Percentiles rank a stretch among this genome's conserved stretches.
Evolutionary conservation across 2,888 invertebrate genomes (phyloP).

Genomic region (Trimorus sp.): DNA sequence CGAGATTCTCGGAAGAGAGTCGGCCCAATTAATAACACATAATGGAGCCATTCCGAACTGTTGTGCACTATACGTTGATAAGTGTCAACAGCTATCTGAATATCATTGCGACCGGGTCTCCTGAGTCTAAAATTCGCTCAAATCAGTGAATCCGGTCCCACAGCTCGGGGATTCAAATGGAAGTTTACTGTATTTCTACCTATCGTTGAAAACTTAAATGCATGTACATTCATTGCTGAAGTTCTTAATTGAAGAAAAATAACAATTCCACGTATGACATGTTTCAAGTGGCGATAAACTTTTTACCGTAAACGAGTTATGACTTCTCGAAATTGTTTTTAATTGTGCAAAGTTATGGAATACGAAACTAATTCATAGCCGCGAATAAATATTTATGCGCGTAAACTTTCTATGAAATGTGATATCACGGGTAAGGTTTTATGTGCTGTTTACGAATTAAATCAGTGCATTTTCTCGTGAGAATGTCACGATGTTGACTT

Average conservation of each 20-base stretch:
- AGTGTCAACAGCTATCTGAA: conserved; percentile 57
- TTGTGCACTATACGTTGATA: conserved; percentile 43
- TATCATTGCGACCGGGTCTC: conserved; percentile 54
- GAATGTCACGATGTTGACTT: too few species aligned
- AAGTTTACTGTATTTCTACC: conserved; percentile 53
- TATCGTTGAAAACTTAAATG: conserved; percentile 41
- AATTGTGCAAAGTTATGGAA: too few species aligned
- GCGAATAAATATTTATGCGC: too few species aligned
- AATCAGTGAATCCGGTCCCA: conserved; percentile 49
- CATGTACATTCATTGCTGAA: conserved; percentile 41
- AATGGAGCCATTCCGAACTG: conserved; percentile 42
- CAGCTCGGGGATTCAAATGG: conserved; percentile 44
- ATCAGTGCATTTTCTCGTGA: too few species aligned
- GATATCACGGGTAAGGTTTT: too few species aligned
- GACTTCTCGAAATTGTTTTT: too few species aligned
- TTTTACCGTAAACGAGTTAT: too few species aligned
- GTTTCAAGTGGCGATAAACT: too few species aligned
- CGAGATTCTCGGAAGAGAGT: conserved; percentile 23
- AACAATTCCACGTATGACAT: conserved; percentile 3
- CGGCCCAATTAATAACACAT: conserved; percentile 45
- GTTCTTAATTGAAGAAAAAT: conserved; percentile 43
- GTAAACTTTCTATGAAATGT: too few species aligned
- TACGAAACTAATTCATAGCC: too few species aligned
- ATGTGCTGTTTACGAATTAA: too few species aligned
- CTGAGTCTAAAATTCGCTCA: conserved; percentile 55